Evolutionary conservation across 1,140 invertebrate genomes (phyloP).

Genomic region (Dreissena rostriformis): DNA sequence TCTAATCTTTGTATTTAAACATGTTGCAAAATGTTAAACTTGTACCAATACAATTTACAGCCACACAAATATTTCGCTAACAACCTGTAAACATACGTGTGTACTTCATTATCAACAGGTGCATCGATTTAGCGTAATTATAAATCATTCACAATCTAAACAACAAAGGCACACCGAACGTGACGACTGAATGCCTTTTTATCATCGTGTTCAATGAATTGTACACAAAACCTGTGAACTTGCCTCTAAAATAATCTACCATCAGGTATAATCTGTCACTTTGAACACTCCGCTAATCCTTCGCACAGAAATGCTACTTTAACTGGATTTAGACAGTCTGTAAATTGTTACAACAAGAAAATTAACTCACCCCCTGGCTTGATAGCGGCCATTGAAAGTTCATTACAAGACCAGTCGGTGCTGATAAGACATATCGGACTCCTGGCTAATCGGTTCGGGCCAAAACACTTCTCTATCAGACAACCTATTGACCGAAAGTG

Average conservation of each 20-base stretch:
- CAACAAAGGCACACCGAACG: constrained; percentile 4
- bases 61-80: not conserved
- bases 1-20: not conserved
- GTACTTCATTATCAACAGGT: constrained; percentile 9
- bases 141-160: constrained; percentile 2
- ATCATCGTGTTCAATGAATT: not conserved
- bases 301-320: constrained; percentile 6
- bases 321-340: constrained; percentile 30
- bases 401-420: constrained; percentile 11
- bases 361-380: constrained; percentile 16
- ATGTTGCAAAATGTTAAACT: not conserved
- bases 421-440: not conserved
- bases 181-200: constrained; percentile 7
- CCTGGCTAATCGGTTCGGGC: not conserved
- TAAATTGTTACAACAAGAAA: constrained; percentile 17
- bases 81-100: not conserved
- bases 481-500: not conserved
- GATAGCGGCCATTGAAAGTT: constrained; percentile 14
- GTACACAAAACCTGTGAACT: constrained; percentile 6
- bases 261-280: constrained; percentile 1
- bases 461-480: not conserved
- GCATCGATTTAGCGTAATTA: constrained; percentile 7
- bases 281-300: not conserved
- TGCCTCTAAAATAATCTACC: not conserved
- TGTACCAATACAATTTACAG: not conserved